phyloP scores from a whole-genome alignment of 37 sponge, comb jelly and placozoan species.

The Aplysina aerophoba region DNA sequence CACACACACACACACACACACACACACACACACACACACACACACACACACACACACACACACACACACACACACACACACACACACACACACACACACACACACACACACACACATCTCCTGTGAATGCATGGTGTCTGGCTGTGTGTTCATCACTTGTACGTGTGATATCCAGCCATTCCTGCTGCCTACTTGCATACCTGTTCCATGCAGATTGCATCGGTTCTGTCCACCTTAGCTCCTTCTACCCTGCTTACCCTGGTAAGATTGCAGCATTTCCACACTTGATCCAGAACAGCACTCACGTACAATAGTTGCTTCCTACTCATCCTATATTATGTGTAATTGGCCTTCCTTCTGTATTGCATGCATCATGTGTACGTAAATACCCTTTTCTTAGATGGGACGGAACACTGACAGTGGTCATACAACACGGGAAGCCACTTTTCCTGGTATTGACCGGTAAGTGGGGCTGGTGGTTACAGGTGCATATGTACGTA shows the following conservation, averaged over 20 bases:
- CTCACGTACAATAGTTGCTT: background rate
- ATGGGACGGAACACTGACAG: constrained; percentile 92
- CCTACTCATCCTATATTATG: background rate
- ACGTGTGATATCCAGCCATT: too few species aligned
- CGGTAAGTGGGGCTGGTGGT: constrained; percentile 41
- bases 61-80: too few species aligned
- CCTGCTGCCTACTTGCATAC: too few species aligned
- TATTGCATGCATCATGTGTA: background rate
- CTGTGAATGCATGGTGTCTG: too few species aligned
- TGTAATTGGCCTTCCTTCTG: background rate
- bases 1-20: too few species aligned
- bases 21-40: too few species aligned
- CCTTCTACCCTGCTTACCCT: constrained; percentile 79
- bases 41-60: too few species aligned
- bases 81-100: constrained; percentile 18
- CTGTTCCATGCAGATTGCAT: constrained; percentile 51
- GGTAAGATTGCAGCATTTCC: constrained; percentile 43
- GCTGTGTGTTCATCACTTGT: too few species aligned
- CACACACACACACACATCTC: constrained; percentile 90
- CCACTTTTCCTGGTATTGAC: constrained; percentile 84
- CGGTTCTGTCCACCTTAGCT: constrained; percentile 48
- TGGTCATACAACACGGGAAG: constrained; percentile 69
- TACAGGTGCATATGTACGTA: too few species aligned
- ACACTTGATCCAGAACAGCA: background rate
- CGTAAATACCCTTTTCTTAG: constrained; percentile 33